phyloP scores from a whole-genome alignment of 2,797 vertebrate genomes.

The Phyllotis vaccarum region DNA sequence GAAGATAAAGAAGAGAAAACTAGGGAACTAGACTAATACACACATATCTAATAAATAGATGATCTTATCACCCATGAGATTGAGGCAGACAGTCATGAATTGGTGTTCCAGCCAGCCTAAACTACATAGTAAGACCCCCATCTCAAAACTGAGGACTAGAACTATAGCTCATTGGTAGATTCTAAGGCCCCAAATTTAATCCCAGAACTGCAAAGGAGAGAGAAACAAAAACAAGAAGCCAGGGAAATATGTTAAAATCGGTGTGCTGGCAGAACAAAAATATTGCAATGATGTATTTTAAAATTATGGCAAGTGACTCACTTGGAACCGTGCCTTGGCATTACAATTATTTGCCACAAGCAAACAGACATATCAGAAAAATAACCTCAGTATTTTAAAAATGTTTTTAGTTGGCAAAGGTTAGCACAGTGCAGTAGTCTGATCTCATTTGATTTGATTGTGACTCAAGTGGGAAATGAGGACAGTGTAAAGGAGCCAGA shows the following conservation, averaged over 20 bases:
- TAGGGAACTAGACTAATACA: not conserved
- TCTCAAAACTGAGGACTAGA: not conserved
- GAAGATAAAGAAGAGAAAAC: not conserved
- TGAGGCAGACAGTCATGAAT: not conserved
- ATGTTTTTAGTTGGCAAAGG: not conserved
- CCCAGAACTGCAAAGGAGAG: not conserved
- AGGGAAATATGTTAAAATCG: conserved; percentile 37
- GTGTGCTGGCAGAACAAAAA: conserved; percentile 10
- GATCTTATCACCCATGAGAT: not conserved
- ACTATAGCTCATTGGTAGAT: not conserved
- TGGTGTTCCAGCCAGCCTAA: not conserved
- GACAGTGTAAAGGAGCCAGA: not conserved
- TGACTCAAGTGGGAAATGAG: conserved; percentile 42
- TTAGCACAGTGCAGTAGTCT: conserved; percentile 46
- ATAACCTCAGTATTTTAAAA: conserved; percentile 55
- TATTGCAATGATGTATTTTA: conserved; percentile 61
- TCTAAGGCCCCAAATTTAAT: not conserved
- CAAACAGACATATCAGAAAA: conserved; percentile 67
- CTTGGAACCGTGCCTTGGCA: conserved; percentile 67
- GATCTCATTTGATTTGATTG: conserved; percentile 44
- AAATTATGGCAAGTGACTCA: conserved; percentile 70
- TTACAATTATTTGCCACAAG: conserved; percentile 71
- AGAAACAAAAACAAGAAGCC: not conserved
- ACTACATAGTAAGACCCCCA: not conserved
- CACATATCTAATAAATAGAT: too few species aligned